Percentiles rank a stretch among this genome's conserved stretches.
Conservation (phyloP, 2,113 vertebrate genomes). For the Potamarius usumacintae region DNA sequence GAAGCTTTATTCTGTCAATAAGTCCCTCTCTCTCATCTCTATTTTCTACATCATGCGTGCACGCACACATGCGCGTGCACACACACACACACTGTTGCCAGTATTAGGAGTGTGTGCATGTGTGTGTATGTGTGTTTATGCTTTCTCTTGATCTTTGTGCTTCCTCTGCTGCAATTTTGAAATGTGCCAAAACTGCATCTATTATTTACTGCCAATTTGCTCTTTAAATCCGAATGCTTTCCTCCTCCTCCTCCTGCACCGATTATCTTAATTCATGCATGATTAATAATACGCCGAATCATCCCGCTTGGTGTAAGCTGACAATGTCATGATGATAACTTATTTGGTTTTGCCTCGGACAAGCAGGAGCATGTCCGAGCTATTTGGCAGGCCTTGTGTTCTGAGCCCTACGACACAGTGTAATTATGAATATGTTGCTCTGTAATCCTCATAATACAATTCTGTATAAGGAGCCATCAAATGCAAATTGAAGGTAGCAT, state of each 20-base stretch:
- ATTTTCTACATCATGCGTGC: neutral
- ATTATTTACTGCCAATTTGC: constrained; percentile 79
- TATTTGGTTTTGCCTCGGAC: neutral
- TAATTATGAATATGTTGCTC: neutral
- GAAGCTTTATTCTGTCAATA: constrained; percentile 74
- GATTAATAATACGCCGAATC: constrained; percentile 28
- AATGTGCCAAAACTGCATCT: constrained; percentile 76
- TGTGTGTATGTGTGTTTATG: constrained; percentile 57
- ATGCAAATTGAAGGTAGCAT: neutral
- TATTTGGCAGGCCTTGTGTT: neutral
- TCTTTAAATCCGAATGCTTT: constrained; percentile 65
- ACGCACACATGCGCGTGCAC: constrained; percentile 34
- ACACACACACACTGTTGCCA: constrained; percentile 49
- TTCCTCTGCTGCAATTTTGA: constrained; percentile 72
- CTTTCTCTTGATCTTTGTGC: constrained; percentile 75
- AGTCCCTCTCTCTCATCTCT: constrained; percentile 32
- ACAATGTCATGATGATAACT: neutral
- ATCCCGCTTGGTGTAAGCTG: neutral
- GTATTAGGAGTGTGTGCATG: constrained; percentile 61
- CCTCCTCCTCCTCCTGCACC: constrained; percentile 25
- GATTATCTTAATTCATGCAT: constrained; percentile 33
- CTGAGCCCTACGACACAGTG: neutral
- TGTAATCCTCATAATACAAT: neutral
- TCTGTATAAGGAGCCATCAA: neutral
- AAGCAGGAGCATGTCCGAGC: neutral